Evolutionary conservation across 2,113 vertebrate genomes (phyloP).

Genomic region (Syngnathus scovelli): DNA sequence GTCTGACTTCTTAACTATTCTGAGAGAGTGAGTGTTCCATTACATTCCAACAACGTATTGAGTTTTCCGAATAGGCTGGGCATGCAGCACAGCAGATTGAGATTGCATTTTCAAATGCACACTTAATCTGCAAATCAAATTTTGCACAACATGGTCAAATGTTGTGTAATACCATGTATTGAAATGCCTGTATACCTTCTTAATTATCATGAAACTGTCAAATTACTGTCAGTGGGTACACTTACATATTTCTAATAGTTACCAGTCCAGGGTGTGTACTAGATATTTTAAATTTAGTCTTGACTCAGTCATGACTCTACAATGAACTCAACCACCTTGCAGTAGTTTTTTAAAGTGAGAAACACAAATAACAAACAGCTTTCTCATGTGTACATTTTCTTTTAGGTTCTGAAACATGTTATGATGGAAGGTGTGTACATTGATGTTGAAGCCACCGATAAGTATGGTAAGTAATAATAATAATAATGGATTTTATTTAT

Average conservation of each 20-base stretch:
- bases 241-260: not conserved
- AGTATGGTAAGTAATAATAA: constrained; percentile 56
- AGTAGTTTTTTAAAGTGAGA: not conserved
- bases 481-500: too few relatives aligned
- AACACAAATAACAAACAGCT: not conserved
- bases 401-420: constrained; percentile 72
- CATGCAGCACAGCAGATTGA: too few relatives aligned
- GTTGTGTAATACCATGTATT: not conserved
- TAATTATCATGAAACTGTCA: not conserved
- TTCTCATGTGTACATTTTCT: not conserved
- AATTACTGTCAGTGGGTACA: not conserved
- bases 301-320: not conserved
- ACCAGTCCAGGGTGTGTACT: not conserved
- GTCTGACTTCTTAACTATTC: too few relatives aligned
- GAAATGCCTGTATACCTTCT: not conserved
- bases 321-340: not conserved
- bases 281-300: not conserved
- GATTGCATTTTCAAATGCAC: too few relatives aligned
- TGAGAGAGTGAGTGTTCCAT: too few relatives aligned
- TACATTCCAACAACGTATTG: too few relatives aligned
- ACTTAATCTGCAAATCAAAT: not conserved
- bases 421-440: constrained; percentile 62
- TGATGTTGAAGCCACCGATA: constrained; percentile 72
- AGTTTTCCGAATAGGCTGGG: too few relatives aligned
- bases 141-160: not conserved